Conservation (phyloP, 2,113 vertebrate species). For the Pterocles gutturalis region DNA sequence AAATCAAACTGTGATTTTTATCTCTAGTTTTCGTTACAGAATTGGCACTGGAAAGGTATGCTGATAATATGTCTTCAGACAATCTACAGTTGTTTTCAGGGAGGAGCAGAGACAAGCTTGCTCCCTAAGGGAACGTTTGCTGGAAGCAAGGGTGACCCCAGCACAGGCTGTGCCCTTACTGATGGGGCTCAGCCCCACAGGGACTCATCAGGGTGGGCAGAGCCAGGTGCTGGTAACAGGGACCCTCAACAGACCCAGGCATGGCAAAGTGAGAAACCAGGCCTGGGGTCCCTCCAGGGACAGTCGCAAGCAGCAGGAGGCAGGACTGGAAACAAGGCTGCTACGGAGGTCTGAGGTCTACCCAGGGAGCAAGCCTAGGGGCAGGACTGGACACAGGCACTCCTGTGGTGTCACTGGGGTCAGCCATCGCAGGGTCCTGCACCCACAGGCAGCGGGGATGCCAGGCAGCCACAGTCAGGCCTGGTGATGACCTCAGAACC, state of each 20-base stretch:
- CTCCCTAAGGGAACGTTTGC: background rate
- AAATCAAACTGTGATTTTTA: background rate
- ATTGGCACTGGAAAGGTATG: background rate
- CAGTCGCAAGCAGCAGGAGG: background rate
- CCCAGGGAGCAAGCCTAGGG: too few species aligned
- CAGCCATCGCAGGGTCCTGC: too few species aligned
- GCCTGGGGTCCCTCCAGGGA: background rate
- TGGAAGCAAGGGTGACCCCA: background rate
- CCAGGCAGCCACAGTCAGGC: background rate
- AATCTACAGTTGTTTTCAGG: background rate
- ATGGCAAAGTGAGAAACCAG: background rate
- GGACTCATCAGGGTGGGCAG: background rate
- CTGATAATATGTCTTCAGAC: background rate
- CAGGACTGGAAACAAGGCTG: background rate
- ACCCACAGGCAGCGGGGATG: background rate
- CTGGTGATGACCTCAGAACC: background rate
- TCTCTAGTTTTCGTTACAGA: background rate
- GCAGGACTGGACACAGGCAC: background rate
- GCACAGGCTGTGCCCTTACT: background rate
- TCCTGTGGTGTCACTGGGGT: background rate
- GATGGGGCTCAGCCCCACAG: background rate
- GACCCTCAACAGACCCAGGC: background rate
- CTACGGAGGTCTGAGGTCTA: accelerated
- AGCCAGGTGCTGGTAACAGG: background rate
- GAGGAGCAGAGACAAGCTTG: background rate